These are phyloP conservation scores for Solen grandis DNA, from an alignment of 1,140 invertebrate species.

Conservation along the genomic window DNA sequence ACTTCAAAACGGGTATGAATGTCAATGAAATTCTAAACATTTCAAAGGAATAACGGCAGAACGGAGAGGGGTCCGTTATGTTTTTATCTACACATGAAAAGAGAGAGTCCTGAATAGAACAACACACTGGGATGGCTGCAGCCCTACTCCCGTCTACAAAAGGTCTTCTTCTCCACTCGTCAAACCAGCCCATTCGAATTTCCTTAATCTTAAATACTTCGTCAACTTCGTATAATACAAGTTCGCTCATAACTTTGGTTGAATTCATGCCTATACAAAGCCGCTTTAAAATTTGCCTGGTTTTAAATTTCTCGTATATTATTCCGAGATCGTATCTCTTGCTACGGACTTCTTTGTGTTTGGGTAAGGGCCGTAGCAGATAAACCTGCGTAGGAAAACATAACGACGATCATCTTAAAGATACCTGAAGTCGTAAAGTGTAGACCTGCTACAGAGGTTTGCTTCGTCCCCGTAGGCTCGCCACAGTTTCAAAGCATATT, in stretches of 20 bases:
- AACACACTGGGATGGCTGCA: neutral
- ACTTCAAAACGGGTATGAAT: too few species aligned
- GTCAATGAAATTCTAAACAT: too few species aligned
- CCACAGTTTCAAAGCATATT: too few species aligned
- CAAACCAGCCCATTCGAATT: slow-evolving; percentile 12
- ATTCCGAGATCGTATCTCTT: slow-evolving; percentile 38
- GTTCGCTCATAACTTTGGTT: neutral
- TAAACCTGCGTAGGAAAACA: slow-evolving; percentile 34
- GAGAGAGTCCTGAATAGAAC: slow-evolving; percentile 42
- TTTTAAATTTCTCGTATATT: slow-evolving; percentile 51
- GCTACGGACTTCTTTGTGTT: slow-evolving; percentile 31
- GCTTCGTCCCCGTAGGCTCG: too few species aligned
- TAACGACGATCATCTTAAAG: slow-evolving; percentile 52
- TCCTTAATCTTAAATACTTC: slow-evolving; percentile 42
- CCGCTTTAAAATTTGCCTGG: slow-evolving; percentile 46
- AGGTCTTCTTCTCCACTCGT: slow-evolving; percentile 10
- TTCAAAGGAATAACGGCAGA: slow-evolving; percentile 38
- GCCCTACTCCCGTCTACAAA: slow-evolving; percentile 25
- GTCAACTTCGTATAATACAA: slow-evolving; percentile 37
- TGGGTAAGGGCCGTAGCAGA: slow-evolving; percentile 38
- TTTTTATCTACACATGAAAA: slow-evolving; percentile 41
- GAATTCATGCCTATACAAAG: slow-evolving; percentile 44
- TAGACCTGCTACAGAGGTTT: slow-evolving; percentile 10
- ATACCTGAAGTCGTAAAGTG: neutral
- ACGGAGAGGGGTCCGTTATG: slow-evolving; percentile 21